These are phyloP conservation scores for Latrodectus geometricus DNA, from an alignment of 1,140 invertebrate species.

Conservation along the genomic window DNA sequence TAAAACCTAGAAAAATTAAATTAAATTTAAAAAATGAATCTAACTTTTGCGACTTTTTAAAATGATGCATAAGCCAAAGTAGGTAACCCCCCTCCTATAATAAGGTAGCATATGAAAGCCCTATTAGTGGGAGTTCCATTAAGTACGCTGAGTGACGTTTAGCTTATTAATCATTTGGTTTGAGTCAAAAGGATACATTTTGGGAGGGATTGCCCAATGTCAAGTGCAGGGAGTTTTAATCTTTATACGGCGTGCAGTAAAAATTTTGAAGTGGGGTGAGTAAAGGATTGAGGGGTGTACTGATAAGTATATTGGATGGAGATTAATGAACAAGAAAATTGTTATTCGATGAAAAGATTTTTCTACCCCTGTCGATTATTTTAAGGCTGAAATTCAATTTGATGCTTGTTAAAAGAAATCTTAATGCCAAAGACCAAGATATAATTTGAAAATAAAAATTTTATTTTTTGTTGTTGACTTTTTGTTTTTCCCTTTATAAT, in stretches of 20 bases:
- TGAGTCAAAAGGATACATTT: conserved; percentile 59
- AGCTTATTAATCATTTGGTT: conserved; percentile 49
- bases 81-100: conserved; percentile 27
- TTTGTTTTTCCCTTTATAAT: too few species aligned
- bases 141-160: conserved; percentile 26
- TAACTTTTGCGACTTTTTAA: background rate
- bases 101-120: conserved; percentile 41
- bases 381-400: conserved; percentile 40
- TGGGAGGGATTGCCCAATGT: conserved; percentile 41
- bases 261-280: conserved; percentile 53
- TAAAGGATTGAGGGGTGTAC: conserved; percentile 36
- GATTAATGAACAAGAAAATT: conserved; percentile 52
- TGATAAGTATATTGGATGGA: conserved; percentile 54
- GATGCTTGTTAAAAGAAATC: background rate
- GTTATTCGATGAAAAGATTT: conserved; percentile 41
- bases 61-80: background rate
- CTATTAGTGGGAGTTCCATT: conserved; percentile 48
- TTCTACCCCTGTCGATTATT: conserved; percentile 28
- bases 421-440: too few species aligned
- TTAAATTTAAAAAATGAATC: background rate
- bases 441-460: too few species aligned
- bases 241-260: conserved; percentile 28
- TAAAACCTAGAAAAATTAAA: too few species aligned
- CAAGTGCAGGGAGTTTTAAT: conserved; percentile 53
- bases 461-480: too few species aligned